Evolutionary conservation across 2,113 vertebrate genomes (phyloP), one percentile per base, ranked within the genome.

Genomic region (Podarcis muralis): DNA sequence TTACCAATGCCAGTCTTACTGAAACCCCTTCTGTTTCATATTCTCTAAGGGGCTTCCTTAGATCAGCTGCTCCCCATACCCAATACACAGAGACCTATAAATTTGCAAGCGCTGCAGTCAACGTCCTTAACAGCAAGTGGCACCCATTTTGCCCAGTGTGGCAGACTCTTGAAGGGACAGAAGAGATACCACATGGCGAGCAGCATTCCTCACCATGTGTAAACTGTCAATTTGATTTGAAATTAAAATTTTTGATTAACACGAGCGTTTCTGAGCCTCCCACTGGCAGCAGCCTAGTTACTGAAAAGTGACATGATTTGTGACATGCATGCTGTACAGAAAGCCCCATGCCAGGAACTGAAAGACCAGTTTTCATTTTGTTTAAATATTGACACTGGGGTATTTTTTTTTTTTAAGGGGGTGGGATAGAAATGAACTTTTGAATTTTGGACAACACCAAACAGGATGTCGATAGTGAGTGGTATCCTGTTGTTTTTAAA

Each of bases 151-250:
- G 92, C 93, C 93, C 93, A 94, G 89, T 87, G 89, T 91, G 93
- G 95, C 93, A 95, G 93, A 92, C 92, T 94, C 90, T 78, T 79
- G 85, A 79, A 86, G 59, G 85, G 25, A 18, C 25, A 48, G 32
- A 35, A 30, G 27, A 95, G 93, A 93, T 93, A 92, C 94, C 95
- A 94, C 95, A 95, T 95, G 95, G 94, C 93, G 95, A 93, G 94
- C 93, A 93, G 93, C 93, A 92, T 93, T 95, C 94, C 95, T 95
- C 94, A 95, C 95, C 94, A 96, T 94, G 93, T 96, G 94, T 95
- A 96, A 96, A 96, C 93, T 93, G 93, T 95, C 95, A 95, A 92
- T 95, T 95, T 95, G 95, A 96, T 96, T 95, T 95, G 95, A 95
- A 96, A 96, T 96, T 95, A 95, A 95, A 95, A 93, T 93, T 95